Percentiles rank a stretch among this genome's conserved stretches.
These are phyloP conservation scores for Saguinus imperator DNA, from an alignment of 2,113 vertebrate genomes.

Conservation along the genomic window DNA sequence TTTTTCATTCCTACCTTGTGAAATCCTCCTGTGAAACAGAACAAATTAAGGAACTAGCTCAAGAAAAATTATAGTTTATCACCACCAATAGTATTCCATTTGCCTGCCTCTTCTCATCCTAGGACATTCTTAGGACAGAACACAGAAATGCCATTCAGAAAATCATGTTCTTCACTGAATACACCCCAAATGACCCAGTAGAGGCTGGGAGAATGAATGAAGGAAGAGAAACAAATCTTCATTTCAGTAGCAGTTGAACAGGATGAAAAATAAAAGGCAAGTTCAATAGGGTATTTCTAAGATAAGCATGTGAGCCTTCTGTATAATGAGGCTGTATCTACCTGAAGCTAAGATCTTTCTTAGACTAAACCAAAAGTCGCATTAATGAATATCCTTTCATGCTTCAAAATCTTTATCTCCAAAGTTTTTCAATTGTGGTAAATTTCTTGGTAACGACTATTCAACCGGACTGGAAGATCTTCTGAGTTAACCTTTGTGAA, in stretches of 20 bases:
- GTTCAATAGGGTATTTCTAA: not conserved
- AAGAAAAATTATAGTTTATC: not conserved
- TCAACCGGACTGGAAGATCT: not conserved
- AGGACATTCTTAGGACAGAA: not conserved
- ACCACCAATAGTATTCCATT: not conserved
- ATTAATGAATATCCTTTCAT: constrained; percentile 11
- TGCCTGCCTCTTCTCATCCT: not conserved
- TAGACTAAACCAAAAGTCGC: not conserved
- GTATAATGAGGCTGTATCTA: not conserved
- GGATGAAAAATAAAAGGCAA: not conserved
- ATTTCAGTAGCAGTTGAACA: not conserved
- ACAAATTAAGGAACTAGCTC: not conserved
- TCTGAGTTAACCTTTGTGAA: not conserved
- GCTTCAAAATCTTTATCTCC: not conserved
- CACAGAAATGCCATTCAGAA: not conserved
- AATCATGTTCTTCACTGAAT: not conserved
- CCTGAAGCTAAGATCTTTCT: constrained; percentile 2
- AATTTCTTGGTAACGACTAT: not conserved
- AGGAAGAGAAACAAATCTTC: not conserved
- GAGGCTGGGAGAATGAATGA: not conserved
- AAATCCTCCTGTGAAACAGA: constrained; percentile 40
- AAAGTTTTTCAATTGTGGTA: not conserved
- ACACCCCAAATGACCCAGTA: not conserved
- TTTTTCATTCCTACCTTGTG: constrained; percentile 15
- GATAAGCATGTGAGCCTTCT: not conserved